phyloP scores from a whole-genome alignment of 1,140 invertebrate genomes.

The Leptinotarsa texana region DNA sequence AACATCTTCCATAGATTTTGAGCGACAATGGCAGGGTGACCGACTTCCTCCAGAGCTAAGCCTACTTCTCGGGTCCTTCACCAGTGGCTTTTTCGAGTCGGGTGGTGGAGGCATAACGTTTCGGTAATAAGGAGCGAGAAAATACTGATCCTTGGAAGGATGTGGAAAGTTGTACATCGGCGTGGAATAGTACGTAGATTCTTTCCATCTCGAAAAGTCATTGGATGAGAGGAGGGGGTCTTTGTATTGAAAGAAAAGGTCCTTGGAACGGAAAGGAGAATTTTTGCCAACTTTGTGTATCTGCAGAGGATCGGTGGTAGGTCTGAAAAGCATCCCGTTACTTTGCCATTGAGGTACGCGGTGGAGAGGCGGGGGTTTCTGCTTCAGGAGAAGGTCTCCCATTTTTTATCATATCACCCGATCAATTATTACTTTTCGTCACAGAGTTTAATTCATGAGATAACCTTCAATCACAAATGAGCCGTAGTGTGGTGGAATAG shows the following conservation, averaged over 20 bases:
- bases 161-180: slow-evolving; percentile 61
- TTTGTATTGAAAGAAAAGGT: slow-evolving; percentile 25
- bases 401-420: slow-evolving; percentile 34
- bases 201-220: slow-evolving; percentile 58
- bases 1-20: slow-evolving; percentile 72
- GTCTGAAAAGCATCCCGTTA: slow-evolving; percentile 56
- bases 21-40: slow-evolving; percentile 63
- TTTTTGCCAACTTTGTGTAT: slow-evolving; percentile 44
- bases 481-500: too few relatives aligned
- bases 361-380: slow-evolving; percentile 46
- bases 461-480: too few relatives aligned
- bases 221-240: slow-evolving; percentile 60
- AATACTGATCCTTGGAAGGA: slow-evolving; percentile 64
- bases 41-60: slow-evolving; percentile 43
- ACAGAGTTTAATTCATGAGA: too few relatives aligned
- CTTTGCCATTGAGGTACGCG: slow-evolving; percentile 53
- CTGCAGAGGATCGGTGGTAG: slow-evolving; percentile 58
- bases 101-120: slow-evolving; percentile 65
- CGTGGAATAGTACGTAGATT: slow-evolving; percentile 51
- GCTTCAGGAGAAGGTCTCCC: slow-evolving; percentile 51
- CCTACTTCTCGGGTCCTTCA: slow-evolving; percentile 54
- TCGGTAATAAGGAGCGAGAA: slow-evolving; percentile 69
- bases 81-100: slow-evolving; percentile 49
- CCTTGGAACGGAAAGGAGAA: slow-evolving; percentile 61
- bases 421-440: too few relatives aligned